These are phyloP conservation scores for Semaprochilodus insignis DNA, from an alignment of 2,797 vertebrate species.

Conservation along the genomic window DNA sequence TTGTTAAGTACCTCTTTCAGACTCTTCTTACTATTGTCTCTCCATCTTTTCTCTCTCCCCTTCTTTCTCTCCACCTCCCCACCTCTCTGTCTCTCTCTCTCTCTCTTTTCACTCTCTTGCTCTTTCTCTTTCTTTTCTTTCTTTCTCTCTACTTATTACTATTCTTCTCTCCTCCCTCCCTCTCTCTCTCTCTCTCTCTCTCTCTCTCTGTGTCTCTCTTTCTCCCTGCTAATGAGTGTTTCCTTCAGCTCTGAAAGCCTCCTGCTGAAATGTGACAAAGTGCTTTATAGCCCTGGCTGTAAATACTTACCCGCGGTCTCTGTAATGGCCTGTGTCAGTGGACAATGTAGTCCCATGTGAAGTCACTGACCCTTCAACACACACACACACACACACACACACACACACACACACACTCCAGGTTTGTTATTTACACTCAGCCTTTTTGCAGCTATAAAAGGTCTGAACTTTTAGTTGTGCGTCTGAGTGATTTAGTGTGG, in stretches of 20 bases:
- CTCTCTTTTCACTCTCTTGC: not conserved
- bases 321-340: conserved; percentile 48
- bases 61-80: too few relatives aligned
- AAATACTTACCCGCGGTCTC: conserved; percentile 54
- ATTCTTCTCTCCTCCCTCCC: not conserved
- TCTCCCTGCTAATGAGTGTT: conserved; percentile 53
- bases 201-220: conserved; percentile 10
- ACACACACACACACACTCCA: conserved; percentile 24
- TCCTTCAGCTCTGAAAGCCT: conserved; percentile 53
- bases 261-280: conserved; percentile 63
- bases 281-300: conserved; percentile 57
- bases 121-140: too few relatives aligned
- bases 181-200: conserved; percentile 11
- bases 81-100: not conserved
- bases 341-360: conserved; percentile 50
- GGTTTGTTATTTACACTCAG: conserved; percentile 40
- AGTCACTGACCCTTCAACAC: conserved; percentile 48
- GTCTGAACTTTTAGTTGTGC: conserved; percentile 50
- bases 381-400: conserved; percentile 19
- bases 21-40: not conserved
- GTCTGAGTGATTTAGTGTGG: conserved; percentile 48
- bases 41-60: too few relatives aligned
- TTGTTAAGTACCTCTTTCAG: not conserved
- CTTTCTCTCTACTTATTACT: too few relatives aligned
- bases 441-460: conserved; percentile 51